Evolutionary conservation across 2,888 invertebrate species (phyloP), one percentile per base, ranked within the genome.

Genomic region (Drosophila sordidapex): DNA sequence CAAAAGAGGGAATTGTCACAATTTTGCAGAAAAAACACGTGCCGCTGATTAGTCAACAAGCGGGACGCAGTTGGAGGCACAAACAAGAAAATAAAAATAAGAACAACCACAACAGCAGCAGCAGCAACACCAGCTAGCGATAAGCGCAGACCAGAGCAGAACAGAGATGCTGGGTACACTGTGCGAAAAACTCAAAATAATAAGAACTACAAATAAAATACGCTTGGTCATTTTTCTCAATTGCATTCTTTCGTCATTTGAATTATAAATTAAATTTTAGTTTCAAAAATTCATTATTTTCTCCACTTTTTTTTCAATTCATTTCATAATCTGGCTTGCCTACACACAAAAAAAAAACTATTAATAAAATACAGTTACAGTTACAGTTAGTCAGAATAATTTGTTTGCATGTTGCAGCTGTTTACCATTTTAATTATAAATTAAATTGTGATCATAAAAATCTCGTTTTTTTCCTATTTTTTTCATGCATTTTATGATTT

Each of bases 11-110:
- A 87, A 88, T 81, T 86, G 90, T 85, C 79, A 88, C 79, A 83
- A 73, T 85, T 81, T 86, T 87, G 86, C 86, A 79, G 73, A 86
- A 86, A 79, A 72, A 88, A 89, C 86, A 87, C 90, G 86, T 87
- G 86, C 88, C 90, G 70, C 86, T 87, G 87, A 87, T 87, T 87
- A 88, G 85, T 78, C 81, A 70, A 82, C 68, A 62, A 62, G 62
- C 68, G 52, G 56, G 61, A 54, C 35, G 29, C 49, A 49, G 46
- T 15, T 53, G 49, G 29, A 53, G 49, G 25, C 27, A 38, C 3
- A 4, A 65, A 49, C 18, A 36, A 18, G 5, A 13, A 33, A 29
- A 31, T 4, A 8, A n/a, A 46, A 43, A 40, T 8, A n/a, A 27
- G n/a, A 25, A 29, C 5, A 40, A 31, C 11, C 31, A 49, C 33